A percentile compares a stretch with the other conserved stretches of the same genome.
Evolutionary conservation across 2,888 invertebrate species (phyloP).

Genomic region (Pterostichus madidus): DNA sequence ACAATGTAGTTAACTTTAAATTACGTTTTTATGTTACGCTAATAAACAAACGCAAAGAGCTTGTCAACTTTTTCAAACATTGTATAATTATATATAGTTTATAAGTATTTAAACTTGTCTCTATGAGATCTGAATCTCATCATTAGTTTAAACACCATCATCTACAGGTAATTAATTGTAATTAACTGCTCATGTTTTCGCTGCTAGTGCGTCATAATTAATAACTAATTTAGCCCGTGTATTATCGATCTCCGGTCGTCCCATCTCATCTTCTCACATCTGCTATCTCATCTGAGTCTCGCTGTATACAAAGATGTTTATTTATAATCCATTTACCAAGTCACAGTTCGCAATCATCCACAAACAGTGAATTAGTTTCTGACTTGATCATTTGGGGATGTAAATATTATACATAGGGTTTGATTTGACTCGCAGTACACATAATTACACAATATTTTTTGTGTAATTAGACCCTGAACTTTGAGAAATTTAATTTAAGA

Average conservation of each 20-base stretch:
- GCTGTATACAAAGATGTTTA: conserved; percentile 12
- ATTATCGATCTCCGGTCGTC: conserved; percentile 26
- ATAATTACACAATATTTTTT: conserved; percentile 10
- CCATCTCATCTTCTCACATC: background rate
- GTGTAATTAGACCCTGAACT: background rate
- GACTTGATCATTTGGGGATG: conserved; percentile 7
- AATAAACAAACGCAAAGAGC: too few relatives aligned
- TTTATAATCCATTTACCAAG: conserved; percentile 5
- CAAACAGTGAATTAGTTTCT: background rate
- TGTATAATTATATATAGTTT: too few relatives aligned
- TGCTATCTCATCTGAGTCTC: background rate
- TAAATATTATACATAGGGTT: background rate
- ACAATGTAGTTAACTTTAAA: too few relatives aligned
- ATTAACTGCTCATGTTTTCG: conserved; percentile 47
- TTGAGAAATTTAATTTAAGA: background rate
- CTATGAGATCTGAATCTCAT: background rate
- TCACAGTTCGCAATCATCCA: too few relatives aligned
- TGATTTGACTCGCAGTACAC: too few relatives aligned
- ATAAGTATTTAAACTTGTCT: too few relatives aligned
- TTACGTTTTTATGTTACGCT: too few relatives aligned
- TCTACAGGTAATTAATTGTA: conserved; percentile 55
- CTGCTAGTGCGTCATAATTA: conserved; percentile 47
- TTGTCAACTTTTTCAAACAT: too few relatives aligned
- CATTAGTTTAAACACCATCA: conserved; percentile 37
- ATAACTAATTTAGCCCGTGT: conserved; percentile 51